These are phyloP conservation scores for Ormyrus labotus DNA, from an alignment of 2,888 invertebrate species.

Conservation along the genomic window DNA sequence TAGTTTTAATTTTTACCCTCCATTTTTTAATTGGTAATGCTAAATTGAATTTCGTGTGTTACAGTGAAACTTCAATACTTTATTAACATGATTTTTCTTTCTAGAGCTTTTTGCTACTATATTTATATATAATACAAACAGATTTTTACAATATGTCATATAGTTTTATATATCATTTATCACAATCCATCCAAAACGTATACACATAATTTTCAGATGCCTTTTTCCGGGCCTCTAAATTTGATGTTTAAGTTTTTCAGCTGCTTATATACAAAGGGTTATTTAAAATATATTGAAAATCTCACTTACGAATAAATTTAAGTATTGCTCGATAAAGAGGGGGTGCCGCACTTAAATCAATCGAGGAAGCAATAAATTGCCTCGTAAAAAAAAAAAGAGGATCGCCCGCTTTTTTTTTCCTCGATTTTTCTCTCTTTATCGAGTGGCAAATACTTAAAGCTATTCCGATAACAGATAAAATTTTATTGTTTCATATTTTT, in stretches of 20 bases:
- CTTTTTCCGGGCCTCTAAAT: slow-evolving; percentile 2
- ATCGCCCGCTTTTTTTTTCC: too few species aligned
- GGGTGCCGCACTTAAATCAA: too few species aligned
- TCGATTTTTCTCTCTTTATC: background rate
- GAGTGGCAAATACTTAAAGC: background rate
- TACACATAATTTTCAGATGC: slow-evolving; percentile 9
- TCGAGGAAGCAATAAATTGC: too few species aligned
- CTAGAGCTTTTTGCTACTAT: slow-evolving; percentile 56
- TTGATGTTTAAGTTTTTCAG: slow-evolving; percentile 34
- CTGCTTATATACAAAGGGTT: background rate
- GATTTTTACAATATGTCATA: background rate
- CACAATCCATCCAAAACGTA: background rate
- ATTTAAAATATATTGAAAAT: too few species aligned
- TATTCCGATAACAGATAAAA: background rate
- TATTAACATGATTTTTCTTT: slow-evolving; percentile 51
- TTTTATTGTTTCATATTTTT: background rate
- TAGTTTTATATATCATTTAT: slow-evolving; percentile 4
- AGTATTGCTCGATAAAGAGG: slow-evolving; percentile 2
- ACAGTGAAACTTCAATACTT: slow-evolving; percentile 73
- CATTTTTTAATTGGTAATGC: slow-evolving; percentile 43
- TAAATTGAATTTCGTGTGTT: slow-evolving; percentile 70
- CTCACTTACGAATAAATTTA: background rate
- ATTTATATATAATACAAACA: slow-evolving; percentile 40
- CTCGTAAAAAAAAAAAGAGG: too few species aligned
- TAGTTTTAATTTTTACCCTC: slow-evolving; percentile 2